These are phyloP conservation scores for Gephyroberyx darwinii DNA, from an alignment of 2,797 vertebrate species.

Conservation along the genomic window DNA sequence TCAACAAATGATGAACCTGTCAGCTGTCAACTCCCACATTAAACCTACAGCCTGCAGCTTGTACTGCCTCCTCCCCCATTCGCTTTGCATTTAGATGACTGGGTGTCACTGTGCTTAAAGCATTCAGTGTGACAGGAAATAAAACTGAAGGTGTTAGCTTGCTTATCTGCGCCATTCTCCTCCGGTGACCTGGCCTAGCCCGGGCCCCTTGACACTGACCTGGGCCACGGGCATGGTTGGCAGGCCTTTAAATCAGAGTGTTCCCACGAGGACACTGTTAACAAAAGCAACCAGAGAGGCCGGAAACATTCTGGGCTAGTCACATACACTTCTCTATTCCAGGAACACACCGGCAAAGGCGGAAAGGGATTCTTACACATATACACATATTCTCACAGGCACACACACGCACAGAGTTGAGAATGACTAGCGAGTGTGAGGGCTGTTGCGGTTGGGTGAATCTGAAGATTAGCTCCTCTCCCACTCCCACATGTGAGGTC, in stretches of 20 bases:
- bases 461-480: constrained; percentile 21
- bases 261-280: constrained; percentile 62
- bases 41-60: constrained; percentile 45
- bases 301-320: constrained; percentile 19
- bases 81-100: constrained; percentile 58
- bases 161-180: constrained; percentile 48
- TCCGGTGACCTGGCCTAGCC: constrained; percentile 35
- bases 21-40: constrained; percentile 60
- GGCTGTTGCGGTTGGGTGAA: constrained; percentile 12
- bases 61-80: constrained; percentile 41
- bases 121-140: constrained; percentile 34
- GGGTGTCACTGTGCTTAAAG: constrained; percentile 27
- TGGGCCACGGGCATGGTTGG: constrained; percentile 44
- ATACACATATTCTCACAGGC: constrained; percentile 5
- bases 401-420: constrained; percentile 4
- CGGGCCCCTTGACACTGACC: constrained; percentile 36
- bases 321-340: constrained; percentile 43
- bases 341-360: constrained; percentile 25
- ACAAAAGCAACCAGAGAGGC: constrained; percentile 56
- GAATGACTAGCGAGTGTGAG: constrained; percentile 20
- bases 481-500: constrained; percentile 18
- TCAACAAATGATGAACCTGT: constrained; percentile 63
- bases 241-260: constrained; percentile 44
- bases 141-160: constrained; percentile 12
- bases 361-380: constrained; percentile 23